These are phyloP conservation scores for Therioaphis trifolii DNA, from an alignment of 2,888 invertebrate genomes.

Conservation along the genomic window DNA sequence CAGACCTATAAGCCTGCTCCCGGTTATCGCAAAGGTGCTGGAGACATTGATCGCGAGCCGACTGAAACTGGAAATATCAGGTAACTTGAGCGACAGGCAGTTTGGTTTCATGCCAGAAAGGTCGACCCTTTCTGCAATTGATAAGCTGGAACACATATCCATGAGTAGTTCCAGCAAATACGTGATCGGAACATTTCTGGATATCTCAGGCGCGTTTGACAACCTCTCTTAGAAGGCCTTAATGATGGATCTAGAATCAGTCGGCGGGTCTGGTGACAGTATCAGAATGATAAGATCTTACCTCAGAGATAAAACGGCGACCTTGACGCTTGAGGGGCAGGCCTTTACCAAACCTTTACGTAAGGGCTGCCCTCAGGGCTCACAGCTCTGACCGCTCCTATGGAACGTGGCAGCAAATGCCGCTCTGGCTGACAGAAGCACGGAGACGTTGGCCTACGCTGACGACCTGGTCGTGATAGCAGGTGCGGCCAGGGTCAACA, in stretches of 20 bases:
- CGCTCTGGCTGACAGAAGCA: background rate
- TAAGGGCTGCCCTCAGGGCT: background rate
- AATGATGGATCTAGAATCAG: background rate
- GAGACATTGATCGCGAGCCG: background rate
- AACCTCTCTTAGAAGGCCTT: background rate
- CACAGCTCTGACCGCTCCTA: background rate
- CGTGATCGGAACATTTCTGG: background rate
- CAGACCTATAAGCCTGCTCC: no score
- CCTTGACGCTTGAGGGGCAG: background rate
- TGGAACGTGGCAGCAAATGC: background rate
- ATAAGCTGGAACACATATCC: background rate
- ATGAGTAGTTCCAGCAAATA: background rate
- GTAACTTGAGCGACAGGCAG: background rate
- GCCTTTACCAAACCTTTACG: background rate
- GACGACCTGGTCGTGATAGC: background rate
- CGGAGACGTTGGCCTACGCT: background rate
- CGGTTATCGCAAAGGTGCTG: background rate
- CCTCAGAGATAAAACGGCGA: background rate
- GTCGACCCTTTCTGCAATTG: background rate
- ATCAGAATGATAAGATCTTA: background rate
- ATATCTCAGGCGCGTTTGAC: background rate
- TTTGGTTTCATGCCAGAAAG: background rate
- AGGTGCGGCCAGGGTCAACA: background rate
- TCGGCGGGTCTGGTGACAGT: background rate
- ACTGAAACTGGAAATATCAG: background rate